Evolutionary conservation across 2,113 vertebrate genomes (phyloP).

Genomic region (Anhinga rufa): DNA sequence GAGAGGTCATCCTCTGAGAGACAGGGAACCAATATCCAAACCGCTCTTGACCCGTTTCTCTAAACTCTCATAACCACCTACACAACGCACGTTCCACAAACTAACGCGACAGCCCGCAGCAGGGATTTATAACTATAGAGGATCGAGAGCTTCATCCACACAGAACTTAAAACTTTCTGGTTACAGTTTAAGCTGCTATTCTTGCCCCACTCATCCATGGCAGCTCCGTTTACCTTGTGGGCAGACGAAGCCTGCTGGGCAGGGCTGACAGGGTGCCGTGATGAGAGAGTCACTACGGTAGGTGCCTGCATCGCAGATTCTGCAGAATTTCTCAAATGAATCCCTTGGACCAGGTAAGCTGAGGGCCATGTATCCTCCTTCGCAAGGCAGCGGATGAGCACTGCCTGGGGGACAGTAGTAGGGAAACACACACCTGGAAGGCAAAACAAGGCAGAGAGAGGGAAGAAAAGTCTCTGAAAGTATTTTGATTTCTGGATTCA

Average conservation of each 20-base stretch:
- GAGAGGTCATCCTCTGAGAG: not conserved
- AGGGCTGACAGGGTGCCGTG: conserved; percentile 74
- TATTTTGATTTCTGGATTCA: not conserved
- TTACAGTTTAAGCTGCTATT: not conserved
- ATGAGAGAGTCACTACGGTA: conserved; percentile 64
- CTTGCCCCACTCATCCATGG: not conserved
- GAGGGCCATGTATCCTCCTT: conserved; percentile 81
- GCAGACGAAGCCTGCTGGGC: conserved; percentile 86
- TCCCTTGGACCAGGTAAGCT: conserved; percentile 75
- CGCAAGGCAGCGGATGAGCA: conserved; percentile 68
- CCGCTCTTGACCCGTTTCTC: not conserved
- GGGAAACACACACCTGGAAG: conserved; percentile 84
- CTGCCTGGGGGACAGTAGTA: conserved; percentile 85
- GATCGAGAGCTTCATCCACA: not conserved
- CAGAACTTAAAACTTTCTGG: not conserved
- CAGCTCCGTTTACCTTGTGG: conserved; percentile 69
- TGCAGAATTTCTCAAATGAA: conserved; percentile 78
- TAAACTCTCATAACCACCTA: not conserved
- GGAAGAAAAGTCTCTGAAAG: not conserved
- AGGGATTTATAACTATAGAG: not conserved
- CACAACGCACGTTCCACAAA: not conserved
- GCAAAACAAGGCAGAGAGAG: not conserved
- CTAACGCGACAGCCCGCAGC: not conserved
- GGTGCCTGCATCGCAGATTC: conserved; percentile 78
- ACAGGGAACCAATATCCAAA: not conserved